Base-by-base conservation (phyloP, 2,113 vertebrate species). In the Lamprologus callipterus region DNA sequence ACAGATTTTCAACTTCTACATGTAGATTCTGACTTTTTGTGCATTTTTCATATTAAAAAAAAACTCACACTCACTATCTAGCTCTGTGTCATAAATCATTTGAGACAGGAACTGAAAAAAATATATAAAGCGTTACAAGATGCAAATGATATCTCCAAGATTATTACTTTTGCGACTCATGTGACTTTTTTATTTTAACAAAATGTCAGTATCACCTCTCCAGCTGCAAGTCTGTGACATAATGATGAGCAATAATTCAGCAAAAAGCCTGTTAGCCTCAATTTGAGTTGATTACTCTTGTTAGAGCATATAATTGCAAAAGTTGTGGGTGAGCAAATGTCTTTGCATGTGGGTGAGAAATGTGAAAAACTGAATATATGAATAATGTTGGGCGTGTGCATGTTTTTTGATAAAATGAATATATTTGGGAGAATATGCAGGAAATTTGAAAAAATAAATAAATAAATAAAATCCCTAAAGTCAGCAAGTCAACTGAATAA, bases 291-390 rank as follows among this genome's bases (percentile, higher is more conserved):
- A 26, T 58, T 55, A 54, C 78, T 23, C 68, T 78, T 78, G 73
- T 78, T 78, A 78, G 73, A 78, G 45, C 45, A 51, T 19, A 78
- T 31, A 78, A 78, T 51, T 78, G 73, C 45, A 78, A 78, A 78
- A n/a, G 26, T 31, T 49, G 73, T 78, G 73, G 45, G 73, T 78
- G 73, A 51, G 45, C 6, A 78, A 51, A 31, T 51, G 42, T 49
- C 70, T 78, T 31, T 78, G 26, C 45, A 81, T 82, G 82, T 68
- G 73, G 73, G 82, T 60, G 28, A 79, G 70, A 78, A 57, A 85
- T 88, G 83, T 73, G 84, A 85, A 60, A 87, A 35, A 33, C 63
- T 42, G 88, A 89, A 91, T 91, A 88, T 35, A 89, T 91, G 88
- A 93, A 91, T 91, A 84, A 81, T 85, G 83, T 47, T 33, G 55